phyloP scores from a whole-genome alignment of 30 jellyfish, hydroid and myxozoan species.

The Aurelia sp. region DNA sequence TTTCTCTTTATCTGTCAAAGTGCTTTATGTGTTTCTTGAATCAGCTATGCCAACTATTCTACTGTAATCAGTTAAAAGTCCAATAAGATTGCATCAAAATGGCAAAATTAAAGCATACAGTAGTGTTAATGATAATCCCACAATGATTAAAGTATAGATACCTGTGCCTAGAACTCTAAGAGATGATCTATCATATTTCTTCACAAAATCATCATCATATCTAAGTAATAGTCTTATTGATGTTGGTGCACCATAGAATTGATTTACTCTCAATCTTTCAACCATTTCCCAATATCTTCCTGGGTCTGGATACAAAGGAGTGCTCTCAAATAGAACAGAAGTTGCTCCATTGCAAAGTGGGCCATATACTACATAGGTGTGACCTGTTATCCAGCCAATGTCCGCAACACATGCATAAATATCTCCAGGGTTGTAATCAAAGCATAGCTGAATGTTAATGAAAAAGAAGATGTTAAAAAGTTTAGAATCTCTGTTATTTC shows the following conservation, averaged over 20 bases:
- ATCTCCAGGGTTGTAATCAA: constrained; percentile 95
- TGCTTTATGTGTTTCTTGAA: too few species aligned
- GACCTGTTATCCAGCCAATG: constrained; percentile 99
- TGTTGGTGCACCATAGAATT: constrained; percentile 99
- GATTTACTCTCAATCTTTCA: constrained; percentile 83
- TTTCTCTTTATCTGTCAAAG: too few species aligned
- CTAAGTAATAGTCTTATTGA: constrained; percentile 88
- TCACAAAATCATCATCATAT: constrained; percentile 88
- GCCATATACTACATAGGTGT: constrained; percentile 96
- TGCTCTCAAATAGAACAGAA: constrained; percentile 93
- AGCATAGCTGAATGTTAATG: constrained; percentile 54
- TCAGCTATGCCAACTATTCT: too few species aligned
- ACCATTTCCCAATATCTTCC: constrained; percentile 99
- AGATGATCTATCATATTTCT: constrained; percentile 87
- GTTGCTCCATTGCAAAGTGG: constrained; percentile 98
- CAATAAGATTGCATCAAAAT: too few species aligned
- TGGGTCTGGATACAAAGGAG: constrained; percentile 97
- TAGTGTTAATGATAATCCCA: too few species aligned
- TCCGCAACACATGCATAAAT: constrained; percentile 98
- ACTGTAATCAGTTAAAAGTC: too few species aligned
- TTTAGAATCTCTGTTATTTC: not conserved
- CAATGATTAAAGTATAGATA: not conserved
- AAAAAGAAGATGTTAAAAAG: not conserved
- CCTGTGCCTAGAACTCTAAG: constrained; percentile 93
- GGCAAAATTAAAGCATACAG: too few species aligned